phyloP scores from a whole-genome alignment of 2,888 invertebrate genomes.

The Schizaphis graminum region DNA sequence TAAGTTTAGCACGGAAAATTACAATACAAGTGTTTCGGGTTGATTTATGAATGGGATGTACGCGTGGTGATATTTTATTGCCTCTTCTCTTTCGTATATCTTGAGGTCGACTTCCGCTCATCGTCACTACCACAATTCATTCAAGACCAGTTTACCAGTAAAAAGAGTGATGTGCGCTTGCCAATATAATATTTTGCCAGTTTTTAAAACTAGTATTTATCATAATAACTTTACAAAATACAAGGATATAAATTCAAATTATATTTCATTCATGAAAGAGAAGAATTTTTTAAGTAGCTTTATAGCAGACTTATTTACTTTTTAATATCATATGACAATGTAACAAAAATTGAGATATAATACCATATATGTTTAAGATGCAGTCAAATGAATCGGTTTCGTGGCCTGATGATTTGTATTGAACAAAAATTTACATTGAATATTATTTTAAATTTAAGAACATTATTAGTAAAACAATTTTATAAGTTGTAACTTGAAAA shows the following conservation, averaged over 20 bases:
- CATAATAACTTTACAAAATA: not conserved
- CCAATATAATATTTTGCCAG: slow-evolving; percentile 33
- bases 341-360: not conserved
- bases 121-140: slow-evolving; percentile 27
- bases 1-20: slow-evolving; percentile 1
- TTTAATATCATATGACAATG: not conserved
- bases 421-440: not conserved
- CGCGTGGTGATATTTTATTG: slow-evolving; percentile 24
- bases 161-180: slow-evolving; percentile 27
- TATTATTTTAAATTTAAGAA: not conserved
- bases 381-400: not conserved
- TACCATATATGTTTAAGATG: not conserved
- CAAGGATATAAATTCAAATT: not conserved
- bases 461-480: no score
- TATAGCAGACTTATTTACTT: not conserved
- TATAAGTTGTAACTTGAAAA: not conserved
- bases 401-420: not conserved
- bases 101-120: not conserved
- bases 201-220: slow-evolving; percentile 17
- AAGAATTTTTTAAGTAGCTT: not conserved
- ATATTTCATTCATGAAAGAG: not conserved
- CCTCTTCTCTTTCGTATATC: not conserved
- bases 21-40: slow-evolving; percentile 36
- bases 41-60: slow-evolving; percentile 37
- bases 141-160: slow-evolving; percentile 47